Evolutionary conservation across 2,888 invertebrate species (phyloP).

Genomic region (Microdon myrmicae): DNA sequence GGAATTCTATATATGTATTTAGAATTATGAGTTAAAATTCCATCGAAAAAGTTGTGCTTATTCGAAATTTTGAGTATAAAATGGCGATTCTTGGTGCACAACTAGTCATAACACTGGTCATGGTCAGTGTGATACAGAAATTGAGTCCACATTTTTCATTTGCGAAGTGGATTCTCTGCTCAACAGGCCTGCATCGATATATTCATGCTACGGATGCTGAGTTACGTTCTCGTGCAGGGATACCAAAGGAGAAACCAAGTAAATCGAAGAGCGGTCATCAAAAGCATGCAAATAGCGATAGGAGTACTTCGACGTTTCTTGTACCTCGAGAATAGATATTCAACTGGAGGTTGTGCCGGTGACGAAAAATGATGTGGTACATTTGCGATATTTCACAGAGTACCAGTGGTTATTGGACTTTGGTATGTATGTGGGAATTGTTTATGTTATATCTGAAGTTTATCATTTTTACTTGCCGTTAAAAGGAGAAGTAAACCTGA

Average conservation of each 20-base stretch:
- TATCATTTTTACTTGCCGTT: slow-evolving; percentile 82
- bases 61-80: too few species aligned
- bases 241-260: slow-evolving; percentile 75
- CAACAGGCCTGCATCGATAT: slow-evolving; percentile 85
- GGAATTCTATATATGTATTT: too few species aligned
- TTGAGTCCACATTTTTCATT: slow-evolving; percentile 89
- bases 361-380: slow-evolving; percentile 82
- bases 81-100: slow-evolving; percentile 96
- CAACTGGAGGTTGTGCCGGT: slow-evolving; percentile 84
- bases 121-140: slow-evolving; percentile 96
- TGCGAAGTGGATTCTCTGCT: slow-evolving; percentile 90
- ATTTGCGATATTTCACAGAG: slow-evolving; percentile 90
- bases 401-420: slow-evolving; percentile 97
- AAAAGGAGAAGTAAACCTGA: slow-evolving; percentile 90
- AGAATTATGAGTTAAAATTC: too few species aligned
- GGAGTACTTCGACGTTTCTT: slow-evolving; percentile 80
- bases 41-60: too few species aligned
- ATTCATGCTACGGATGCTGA: slow-evolving; percentile 89
- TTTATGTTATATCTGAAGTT: slow-evolving; percentile 89
- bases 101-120: slow-evolving; percentile 91
- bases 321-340: slow-evolving; percentile 85
- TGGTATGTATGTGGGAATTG: slow-evolving; percentile 82
- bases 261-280: slow-evolving; percentile 66
- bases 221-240: slow-evolving; percentile 73
- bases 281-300: slow-evolving; percentile 69